Percentiles rank a stretch among this genome's conserved stretches.
Conservation (phyloP, 35 echinoderm and acorn worm species). For the Amphiura filiformis region DNA sequence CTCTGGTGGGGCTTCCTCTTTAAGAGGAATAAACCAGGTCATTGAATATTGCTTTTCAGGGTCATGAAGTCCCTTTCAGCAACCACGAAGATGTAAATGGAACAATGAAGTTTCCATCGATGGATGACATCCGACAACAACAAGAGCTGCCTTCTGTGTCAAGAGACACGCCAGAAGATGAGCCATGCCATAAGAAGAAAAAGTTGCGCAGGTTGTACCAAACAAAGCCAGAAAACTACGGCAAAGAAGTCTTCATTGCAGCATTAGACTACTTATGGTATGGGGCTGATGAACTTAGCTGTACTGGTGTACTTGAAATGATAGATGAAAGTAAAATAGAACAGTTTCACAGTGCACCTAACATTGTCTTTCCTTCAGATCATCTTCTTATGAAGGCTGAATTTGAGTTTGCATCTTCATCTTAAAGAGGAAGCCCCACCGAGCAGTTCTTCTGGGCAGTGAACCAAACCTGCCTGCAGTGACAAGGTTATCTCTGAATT, state of each 20-base stretch:
- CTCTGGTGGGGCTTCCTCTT: too few relatives aligned
- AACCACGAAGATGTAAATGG: slow-evolving; percentile 13
- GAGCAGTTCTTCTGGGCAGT: too few relatives aligned
- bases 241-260: neutral
- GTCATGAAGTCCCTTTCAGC: slow-evolving; percentile 26
- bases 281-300: slow-evolving; percentile 39
- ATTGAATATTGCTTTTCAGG: too few relatives aligned
- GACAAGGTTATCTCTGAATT: too few relatives aligned
- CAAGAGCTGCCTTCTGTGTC: neutral
- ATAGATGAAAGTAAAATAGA: slow-evolving; percentile 30
- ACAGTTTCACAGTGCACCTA: slow-evolving; percentile 55
- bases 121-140: neutral
- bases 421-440: too few relatives aligned
- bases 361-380: slow-evolving; percentile 71
- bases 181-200: neutral
- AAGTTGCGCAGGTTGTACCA: neutral
- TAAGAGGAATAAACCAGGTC: too few relatives aligned
- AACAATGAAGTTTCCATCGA: neutral
- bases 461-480: too few relatives aligned
- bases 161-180: neutral
- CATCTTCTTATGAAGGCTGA: slow-evolving; percentile 69
- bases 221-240: slow-evolving; percentile 26
- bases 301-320: slow-evolving; percentile 47
- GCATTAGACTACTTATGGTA: slow-evolving; percentile 86
- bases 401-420: slow-evolving; percentile 27